Evolutionary conservation across 2,113 vertebrate species (phyloP), one percentile per base, ranked within the genome.

Genomic region (Galbula dea): DNA sequence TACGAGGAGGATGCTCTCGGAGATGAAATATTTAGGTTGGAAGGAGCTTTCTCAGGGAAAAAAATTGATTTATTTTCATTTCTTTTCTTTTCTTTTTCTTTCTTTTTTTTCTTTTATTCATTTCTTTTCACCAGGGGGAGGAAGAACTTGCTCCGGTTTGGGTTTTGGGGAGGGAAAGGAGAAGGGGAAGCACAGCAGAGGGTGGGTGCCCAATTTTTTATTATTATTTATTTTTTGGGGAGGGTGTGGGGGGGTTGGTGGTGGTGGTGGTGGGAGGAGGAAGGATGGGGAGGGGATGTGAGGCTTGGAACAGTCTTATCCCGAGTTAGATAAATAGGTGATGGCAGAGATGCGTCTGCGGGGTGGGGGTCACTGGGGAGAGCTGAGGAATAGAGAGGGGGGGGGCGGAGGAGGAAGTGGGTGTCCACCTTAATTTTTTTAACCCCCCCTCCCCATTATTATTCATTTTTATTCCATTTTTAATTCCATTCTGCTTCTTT

Each of bases 1-100:
- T 97, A 98, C 97, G 91, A 96, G 97, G 96, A 95, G 96, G 94
- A 95, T 95, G 96, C 94, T 90, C 93, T 97, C 58, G 96, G 83
- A 96, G 77, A 91, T 81, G 95, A 79, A 39, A 88, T 80, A 94
- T 96, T 97, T 93, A 80, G 92, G 96, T 94, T n/a, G 93, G 96
- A 96, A 89, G 83, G 81, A 69, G 97, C 51, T 85, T 57, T 83
- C 32, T 21, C 46, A 46, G 79, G 89, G 88, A n/a, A n/a, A n/a
- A 37, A 91, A 68, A 91, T 93, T 65, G 84, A 66, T 76, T 90
- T 34, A 52, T 86, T 54, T 83, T n/a, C 30, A 15, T 52, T n/a
- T n/a, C n/a, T n/a, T n/a, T n/a, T n/a, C n/a, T 54, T 7, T 54
- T 54, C 16, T 54, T 54, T 15, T 29, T 18, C 8, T 17, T 27